Base-by-base conservation (phyloP, 2,888 invertebrate species). In the Drosophila mimica region DNA sequence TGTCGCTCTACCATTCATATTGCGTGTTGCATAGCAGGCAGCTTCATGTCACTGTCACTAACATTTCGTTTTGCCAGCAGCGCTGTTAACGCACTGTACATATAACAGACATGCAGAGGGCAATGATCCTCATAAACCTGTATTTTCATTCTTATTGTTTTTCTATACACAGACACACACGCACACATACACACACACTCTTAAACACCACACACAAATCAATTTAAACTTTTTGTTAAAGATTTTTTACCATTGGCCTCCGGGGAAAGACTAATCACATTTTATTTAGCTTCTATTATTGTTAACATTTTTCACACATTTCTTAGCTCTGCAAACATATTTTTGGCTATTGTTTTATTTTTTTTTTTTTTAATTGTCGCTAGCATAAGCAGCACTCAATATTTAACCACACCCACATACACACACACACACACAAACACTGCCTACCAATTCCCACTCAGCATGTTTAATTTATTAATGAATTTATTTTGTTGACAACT, bases 211-310 rank as follows among this genome's bases (percentile, higher is more conserved):
- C 51, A 68, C 25, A 46, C 36, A 54, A 48, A 68, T 49, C 38
- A 66, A 63, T 60, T 34, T n/a, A 34, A 57, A 68, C 70, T 33
- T 48, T 65, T 36, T 67, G 30, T 58, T 57, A 56, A 70, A 71
- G 70, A 81, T 77, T 83, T 76, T 79, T 81, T 81, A 81, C 80
- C 82, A 92, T 82, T 92, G 93, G 93, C 93, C 93, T 93, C 89
- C 91, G 92, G 93, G 93, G 93, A 93, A 93, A 93, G 93, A 93
- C 93, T 93, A 92, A 93, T 91, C 93, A 93, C 93, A 92, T 91
- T 88, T 87, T 57, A 53, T 56, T 67, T 74, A 48, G 67, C 65
- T 61, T 40, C 15, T 68, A 69, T 70, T 68, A 52, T 62, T 59
- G 61, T 81, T 81, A 71, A 74, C 68, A 51, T 43, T 61, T 48